A percentile compares a stretch with the other conserved stretches of the same genome.
phyloP scores from a whole-genome alignment of 2,888 invertebrate species.

The Lasioglossum marginatum region DNA sequence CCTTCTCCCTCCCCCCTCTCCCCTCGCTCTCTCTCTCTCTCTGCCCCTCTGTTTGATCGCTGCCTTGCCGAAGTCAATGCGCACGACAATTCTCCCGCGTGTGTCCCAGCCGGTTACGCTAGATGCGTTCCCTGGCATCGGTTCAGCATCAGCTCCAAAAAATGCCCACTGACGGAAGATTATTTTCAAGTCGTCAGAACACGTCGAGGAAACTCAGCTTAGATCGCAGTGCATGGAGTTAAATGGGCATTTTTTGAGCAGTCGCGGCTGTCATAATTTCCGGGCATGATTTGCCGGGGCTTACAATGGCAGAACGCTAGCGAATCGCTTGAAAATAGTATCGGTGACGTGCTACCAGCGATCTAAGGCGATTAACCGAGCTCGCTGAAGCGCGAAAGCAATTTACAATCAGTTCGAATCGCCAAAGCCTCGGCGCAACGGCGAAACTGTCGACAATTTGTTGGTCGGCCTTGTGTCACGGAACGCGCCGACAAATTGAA shows the following conservation, averaged over 20 bases:
- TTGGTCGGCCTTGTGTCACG: conserved; percentile 10
- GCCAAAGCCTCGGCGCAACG: background rate
- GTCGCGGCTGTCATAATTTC: background rate
- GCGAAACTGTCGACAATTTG: conserved; percentile 8
- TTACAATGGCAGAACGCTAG: background rate
- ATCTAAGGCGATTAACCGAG: conserved; percentile 6
- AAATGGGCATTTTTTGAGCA: background rate
- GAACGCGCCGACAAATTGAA: conserved; percentile 12
- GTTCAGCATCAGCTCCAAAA: conserved; percentile 26
- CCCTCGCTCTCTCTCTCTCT: background rate
- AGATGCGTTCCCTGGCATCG: conserved; percentile 29
- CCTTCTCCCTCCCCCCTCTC: background rate
- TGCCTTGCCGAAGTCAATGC: conserved; percentile 6
- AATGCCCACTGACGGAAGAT: conserved; percentile 34
- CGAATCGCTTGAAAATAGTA: background rate
- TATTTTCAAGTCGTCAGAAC: conserved; percentile 35
- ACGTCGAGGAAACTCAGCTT: background rate
- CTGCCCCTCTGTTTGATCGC: background rate
- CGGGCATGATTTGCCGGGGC: background rate
- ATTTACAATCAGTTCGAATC: conserved; percentile 16
- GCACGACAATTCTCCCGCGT: conserved; percentile 15
- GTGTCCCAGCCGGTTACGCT: background rate
- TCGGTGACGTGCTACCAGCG: background rate
- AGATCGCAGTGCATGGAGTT: background rate
- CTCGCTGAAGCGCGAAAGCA: conserved; percentile 14